Evolutionary conservation across 2,797 vertebrate genomes (phyloP).

Genomic region (Ceryle rudis): DNA sequence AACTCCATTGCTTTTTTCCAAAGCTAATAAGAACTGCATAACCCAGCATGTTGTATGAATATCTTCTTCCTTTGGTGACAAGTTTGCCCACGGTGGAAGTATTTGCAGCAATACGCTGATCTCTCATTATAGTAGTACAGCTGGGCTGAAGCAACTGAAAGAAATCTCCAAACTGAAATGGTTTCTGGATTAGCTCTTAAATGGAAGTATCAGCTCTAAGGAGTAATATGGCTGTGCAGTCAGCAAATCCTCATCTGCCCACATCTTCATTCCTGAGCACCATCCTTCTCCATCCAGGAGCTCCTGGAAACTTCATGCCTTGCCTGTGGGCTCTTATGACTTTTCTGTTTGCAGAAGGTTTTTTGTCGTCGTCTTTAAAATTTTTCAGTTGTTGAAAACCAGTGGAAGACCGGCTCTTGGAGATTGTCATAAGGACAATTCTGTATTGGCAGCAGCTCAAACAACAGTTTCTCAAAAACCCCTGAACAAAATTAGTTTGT

Average conservation of each 20-base stretch:
- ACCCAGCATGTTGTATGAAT: neutral
- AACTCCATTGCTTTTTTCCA: neutral
- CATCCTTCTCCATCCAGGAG: rapidly evolving
- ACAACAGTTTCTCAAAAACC: neutral
- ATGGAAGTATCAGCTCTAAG: neutral
- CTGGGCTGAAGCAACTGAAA: neutral
- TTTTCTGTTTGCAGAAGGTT: neutral
- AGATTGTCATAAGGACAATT: neutral
- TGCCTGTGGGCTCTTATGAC: neutral
- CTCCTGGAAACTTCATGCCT: neutral
- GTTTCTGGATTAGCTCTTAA: neutral
- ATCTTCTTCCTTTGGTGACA: neutral
- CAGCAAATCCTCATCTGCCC: neutral
- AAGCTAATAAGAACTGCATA: neutral
- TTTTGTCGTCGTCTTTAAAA: neutral
- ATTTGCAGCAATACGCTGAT: neutral
- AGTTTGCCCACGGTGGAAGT: neutral
- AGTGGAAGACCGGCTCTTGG: neutral
- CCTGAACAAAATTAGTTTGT: neutral
- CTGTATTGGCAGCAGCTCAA: neutral
- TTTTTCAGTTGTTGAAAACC: neutral
- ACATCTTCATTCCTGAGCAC: neutral
- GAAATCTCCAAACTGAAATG: neutral
- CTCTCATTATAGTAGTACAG: neutral
- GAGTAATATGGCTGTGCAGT: neutral